phyloP scores from a whole-genome alignment of 2,888 invertebrate species.

The Tuta absoluta region DNA sequence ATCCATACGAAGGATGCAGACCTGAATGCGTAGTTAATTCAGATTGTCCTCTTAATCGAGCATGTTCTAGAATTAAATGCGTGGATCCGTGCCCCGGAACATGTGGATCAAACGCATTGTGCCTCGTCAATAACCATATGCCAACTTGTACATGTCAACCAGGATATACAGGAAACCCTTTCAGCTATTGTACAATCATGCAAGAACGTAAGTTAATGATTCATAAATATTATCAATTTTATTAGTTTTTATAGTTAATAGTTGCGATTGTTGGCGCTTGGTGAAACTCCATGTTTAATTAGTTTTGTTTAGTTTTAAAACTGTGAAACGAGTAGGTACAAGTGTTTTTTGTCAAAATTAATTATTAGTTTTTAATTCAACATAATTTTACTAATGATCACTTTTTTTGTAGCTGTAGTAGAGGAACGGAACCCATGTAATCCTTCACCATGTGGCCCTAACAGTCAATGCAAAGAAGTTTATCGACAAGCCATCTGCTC shows the following conservation, averaged over 20 bases:
- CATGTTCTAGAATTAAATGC: constrained; percentile 88
- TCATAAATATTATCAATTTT: too few species aligned
- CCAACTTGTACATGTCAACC: constrained; percentile 86
- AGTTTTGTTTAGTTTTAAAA: too few species aligned
- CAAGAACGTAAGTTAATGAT: constrained; percentile 66
- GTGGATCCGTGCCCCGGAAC: constrained; percentile 89
- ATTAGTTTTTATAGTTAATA: too few species aligned
- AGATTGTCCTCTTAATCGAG: constrained; percentile 86
- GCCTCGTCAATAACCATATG: constrained; percentile 87
- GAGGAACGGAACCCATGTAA: constrained; percentile 61
- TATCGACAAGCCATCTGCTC: constrained; percentile 88
- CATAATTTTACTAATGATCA: neutral
- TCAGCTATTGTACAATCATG: constrained; percentile 79
- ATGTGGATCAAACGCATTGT: constrained; percentile 87
- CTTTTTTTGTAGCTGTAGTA: constrained; percentile 55
- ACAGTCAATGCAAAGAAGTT: constrained; percentile 87
- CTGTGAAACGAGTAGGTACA: too few species aligned
- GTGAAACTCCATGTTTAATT: too few species aligned
- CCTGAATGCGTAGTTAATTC: constrained; percentile 88
- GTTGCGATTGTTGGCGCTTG: too few species aligned
- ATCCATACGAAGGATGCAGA: constrained; percentile 89
- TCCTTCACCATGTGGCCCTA: constrained; percentile 87
- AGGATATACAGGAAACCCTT: constrained; percentile 86
- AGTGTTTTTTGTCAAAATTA: too few species aligned
- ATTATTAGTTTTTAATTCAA: neutral